Evolutionary conservation across 2,797 vertebrate species (phyloP).

Genomic region (Syndactyla subalaris): DNA sequence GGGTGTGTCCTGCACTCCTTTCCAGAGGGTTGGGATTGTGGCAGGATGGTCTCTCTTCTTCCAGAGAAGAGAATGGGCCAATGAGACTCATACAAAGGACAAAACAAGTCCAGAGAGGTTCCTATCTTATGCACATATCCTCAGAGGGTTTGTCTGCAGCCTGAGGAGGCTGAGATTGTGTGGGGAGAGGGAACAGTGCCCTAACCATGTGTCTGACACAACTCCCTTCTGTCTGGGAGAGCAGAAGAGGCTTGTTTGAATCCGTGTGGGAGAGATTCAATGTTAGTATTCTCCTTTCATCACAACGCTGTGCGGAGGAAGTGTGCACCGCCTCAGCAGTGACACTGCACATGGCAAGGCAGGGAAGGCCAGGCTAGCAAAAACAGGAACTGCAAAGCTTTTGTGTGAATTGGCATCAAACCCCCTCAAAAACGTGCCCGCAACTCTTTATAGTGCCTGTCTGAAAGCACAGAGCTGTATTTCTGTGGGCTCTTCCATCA

Average conservation of each 20-base stretch:
- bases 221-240: neutral
- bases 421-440: neutral
- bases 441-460: neutral
- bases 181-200: neutral
- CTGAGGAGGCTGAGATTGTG: neutral
- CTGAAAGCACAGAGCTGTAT: neutral
- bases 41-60: neutral
- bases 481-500: neutral
- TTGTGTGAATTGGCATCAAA: neutral
- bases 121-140: neutral
- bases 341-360: fast-evolving
- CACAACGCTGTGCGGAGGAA: neutral
- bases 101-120: neutral
- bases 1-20: neutral
- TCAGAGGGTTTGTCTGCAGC: neutral
- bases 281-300: constrained; percentile 12
- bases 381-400: neutral
- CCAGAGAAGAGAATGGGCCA: neutral
- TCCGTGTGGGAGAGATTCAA: neutral
- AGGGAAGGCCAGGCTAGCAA: neutral
- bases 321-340: neutral
- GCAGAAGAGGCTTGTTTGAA: constrained; percentile 8
- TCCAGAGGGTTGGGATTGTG: neutral
- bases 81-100: neutral
- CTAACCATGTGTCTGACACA: neutral